Conservation (phyloP, 2,113 vertebrate species). For the Pollachius pollachius region DNA sequence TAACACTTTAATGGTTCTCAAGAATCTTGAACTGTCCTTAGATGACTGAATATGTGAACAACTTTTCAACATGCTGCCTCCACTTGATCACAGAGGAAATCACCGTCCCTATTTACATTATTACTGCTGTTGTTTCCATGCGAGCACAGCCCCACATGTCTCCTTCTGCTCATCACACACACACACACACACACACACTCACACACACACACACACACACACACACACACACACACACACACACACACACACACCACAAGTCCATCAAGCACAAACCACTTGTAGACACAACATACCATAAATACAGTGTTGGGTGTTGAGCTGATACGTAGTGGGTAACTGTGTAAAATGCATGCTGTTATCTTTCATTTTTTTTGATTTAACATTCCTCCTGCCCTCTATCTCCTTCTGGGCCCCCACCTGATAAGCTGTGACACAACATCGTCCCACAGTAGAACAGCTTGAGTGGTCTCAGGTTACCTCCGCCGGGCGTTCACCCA, state of each 20-base stretch:
- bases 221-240: neutral
- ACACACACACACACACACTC: no score
- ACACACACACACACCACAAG: neutral
- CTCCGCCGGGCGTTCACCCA: no score
- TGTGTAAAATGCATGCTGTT: constrained; percentile 29
- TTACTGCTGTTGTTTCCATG: constrained; percentile 15
- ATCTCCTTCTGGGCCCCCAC: constrained; percentile 31
- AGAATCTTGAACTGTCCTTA: no score
- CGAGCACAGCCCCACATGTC: constrained; percentile 26
- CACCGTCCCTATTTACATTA: no score
- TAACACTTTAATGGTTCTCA: no score
- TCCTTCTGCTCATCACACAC: neutral
- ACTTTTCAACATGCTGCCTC: no score
- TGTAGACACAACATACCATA: constrained; percentile 17
- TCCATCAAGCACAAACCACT: neutral
- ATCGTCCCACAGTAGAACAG: no score
- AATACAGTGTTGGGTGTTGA: neutral
- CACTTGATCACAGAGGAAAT: no score
- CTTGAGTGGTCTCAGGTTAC: no score
- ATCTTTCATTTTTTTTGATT: constrained; percentile 21
- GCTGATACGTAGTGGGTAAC: constrained; percentile 14
- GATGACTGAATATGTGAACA: no score
- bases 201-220: no score
- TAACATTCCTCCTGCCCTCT: constrained; percentile 48
- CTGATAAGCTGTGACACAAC: constrained; percentile 31